These are phyloP conservation scores for Numenius phaeopus DNA, from an alignment of 2,797 vertebrate genomes.

Conservation along the genomic window DNA sequence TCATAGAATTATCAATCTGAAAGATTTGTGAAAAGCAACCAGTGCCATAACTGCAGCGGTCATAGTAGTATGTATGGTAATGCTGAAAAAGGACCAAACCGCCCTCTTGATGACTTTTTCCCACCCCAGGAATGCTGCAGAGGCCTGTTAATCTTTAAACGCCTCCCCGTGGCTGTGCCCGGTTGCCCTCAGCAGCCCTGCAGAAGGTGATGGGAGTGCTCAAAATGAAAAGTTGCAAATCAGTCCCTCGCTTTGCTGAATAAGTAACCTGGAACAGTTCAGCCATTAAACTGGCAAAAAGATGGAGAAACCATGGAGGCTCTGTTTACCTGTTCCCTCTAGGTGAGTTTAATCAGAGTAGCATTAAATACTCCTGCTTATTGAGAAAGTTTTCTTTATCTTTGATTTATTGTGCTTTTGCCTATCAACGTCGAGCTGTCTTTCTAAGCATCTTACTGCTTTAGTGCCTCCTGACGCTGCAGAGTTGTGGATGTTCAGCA, in stretches of 20 bases:
- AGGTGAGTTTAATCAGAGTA: neutral
- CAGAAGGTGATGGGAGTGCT: neutral
- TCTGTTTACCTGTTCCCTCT: neutral
- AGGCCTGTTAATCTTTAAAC: slow-evolving; percentile 65
- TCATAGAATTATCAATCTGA: neutral
- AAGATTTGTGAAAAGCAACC: neutral
- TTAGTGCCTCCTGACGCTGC: neutral
- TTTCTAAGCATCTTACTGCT: neutral
- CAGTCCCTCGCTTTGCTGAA: slow-evolving; percentile 36
- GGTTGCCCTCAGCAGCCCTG: slow-evolving; percentile 2
- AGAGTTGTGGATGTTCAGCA: neutral
- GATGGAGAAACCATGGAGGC: slow-evolving; percentile 22
- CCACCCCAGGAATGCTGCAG: neutral
- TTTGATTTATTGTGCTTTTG: slow-evolving; percentile 33
- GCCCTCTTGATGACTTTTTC: neutral
- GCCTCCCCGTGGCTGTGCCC: neutral
- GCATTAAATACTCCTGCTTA: neutral
- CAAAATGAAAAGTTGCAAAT: slow-evolving; percentile 27
- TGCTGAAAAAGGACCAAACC: neutral
- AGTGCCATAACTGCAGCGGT: neutral
- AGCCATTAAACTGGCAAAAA: slow-evolving; percentile 55
- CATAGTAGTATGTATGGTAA: neutral
- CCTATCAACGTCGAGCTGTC: neutral
- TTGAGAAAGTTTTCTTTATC: slow-evolving; percentile 26
- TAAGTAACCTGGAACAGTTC: slow-evolving; percentile 43